Conservation (phyloP, 2,113 vertebrate species). For the Phodopus roborovskii region DNA sequence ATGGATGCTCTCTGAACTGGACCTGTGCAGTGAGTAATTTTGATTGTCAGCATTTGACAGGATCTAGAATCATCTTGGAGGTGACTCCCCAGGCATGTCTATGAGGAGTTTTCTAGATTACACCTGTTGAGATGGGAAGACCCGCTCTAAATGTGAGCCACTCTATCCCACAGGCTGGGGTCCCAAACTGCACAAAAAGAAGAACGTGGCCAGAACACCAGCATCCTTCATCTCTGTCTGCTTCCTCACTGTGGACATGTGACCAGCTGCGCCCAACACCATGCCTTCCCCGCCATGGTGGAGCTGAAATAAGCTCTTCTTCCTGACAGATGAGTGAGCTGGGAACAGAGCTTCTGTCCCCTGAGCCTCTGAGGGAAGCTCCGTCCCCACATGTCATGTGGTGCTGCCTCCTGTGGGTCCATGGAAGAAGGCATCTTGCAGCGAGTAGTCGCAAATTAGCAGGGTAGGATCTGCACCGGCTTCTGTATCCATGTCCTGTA, state of each 20-base stretch:
- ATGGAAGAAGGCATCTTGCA: neutral
- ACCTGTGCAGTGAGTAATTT: neutral
- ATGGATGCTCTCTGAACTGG: neutral
- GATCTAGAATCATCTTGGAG: neutral
- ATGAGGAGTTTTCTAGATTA: neutral
- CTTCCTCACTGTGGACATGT: neutral
- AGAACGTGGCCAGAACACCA: neutral
- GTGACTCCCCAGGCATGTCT: neutral
- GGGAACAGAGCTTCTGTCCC: neutral
- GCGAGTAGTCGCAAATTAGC: too few relatives aligned
- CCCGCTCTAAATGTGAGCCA: neutral
- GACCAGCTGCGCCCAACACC: neutral
- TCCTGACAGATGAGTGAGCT: neutral
- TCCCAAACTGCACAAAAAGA: neutral
- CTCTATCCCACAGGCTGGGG: rapidly evolving
- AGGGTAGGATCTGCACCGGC: too few relatives aligned
- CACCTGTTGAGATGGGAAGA: neutral
- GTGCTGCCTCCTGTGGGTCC: rapidly evolving
- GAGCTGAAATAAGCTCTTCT: neutral
- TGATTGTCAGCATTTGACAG: neutral
- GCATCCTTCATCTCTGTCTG: neutral
- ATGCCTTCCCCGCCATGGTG: neutral
- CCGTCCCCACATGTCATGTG: rapidly evolving
- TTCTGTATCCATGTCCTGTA: too few relatives aligned
- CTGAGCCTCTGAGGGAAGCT: rapidly evolving